These are phyloP conservation scores for Sciurus niger DNA, from an alignment of 2,113 vertebrate species.

Conservation along the genomic window DNA sequence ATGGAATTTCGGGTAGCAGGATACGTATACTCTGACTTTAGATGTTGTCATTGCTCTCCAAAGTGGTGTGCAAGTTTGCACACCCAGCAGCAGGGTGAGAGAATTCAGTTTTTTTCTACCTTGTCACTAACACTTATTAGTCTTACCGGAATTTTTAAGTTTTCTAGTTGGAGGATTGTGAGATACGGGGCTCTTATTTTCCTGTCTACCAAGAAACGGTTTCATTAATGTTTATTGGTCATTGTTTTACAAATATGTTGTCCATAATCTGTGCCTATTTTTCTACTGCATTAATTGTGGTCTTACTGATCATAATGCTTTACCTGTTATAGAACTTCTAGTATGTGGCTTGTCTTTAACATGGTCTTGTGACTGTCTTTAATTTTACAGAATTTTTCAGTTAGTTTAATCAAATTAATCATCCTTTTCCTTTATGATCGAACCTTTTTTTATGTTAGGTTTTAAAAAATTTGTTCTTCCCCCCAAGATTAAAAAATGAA, in stretches of 20 bases:
- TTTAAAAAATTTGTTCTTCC: slow-evolving; percentile 4
- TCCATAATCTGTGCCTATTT: neutral
- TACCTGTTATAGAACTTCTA: neutral
- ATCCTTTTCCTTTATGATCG: slow-evolving; percentile 30
- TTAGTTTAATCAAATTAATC: neutral
- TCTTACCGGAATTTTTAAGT: neutral
- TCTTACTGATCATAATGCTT: neutral
- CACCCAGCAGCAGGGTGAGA: neutral
- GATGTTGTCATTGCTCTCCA: neutral
- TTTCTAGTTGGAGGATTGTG: neutral
- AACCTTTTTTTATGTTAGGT: neutral
- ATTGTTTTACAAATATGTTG: slow-evolving; percentile 37
- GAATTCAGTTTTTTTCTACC: neutral
- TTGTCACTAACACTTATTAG: neutral
- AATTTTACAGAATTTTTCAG: neutral
- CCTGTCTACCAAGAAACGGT: neutral
- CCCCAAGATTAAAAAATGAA: neutral
- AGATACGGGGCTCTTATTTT: neutral
- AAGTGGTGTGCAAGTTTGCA: neutral
- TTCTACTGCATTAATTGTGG: neutral
- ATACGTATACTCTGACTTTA: neutral
- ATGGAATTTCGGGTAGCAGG: neutral
- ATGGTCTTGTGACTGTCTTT: neutral
- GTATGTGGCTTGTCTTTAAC: neutral
- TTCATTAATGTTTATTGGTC: slow-evolving; percentile 44